Evolutionary conservation across 2,113 vertebrate species (phyloP), one percentile per base, ranked within the genome.

Genomic region (Amazona guildingii): DNA sequence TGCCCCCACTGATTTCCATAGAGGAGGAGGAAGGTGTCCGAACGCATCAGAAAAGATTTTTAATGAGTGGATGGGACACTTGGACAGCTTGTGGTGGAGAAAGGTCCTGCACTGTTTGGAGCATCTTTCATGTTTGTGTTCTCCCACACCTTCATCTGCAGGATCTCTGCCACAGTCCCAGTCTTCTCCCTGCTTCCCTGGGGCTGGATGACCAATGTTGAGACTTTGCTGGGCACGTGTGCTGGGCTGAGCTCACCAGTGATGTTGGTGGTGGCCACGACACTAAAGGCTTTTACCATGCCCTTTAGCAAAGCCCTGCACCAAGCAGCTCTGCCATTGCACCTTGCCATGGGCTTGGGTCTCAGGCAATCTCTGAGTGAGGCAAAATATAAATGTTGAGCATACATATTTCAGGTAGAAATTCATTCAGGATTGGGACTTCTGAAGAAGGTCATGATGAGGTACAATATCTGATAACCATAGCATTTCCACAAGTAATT

Each of bases 141-240:
- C 24, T 46, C 27, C 17, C 31, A 11, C 7, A 4, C 25, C 29
- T 83, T 61, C 10, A 6, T 18, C 35, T 41, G 29, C 18, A 25
- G 46, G 51, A 39, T 39, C 51, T 63, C 54, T 51, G 33, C 13
- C 33, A 39, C 0, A 0, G 2, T 84, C 41, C 64, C 15, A 15
- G 9, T 7, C 27, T 31, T 6, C 20, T 68, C 19, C 14, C 0
- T 3, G 20, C 4, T 37, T 69, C 29, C 43, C 20, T 1, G 14
- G 41, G 17, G 39, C 13, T 2, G 1, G 7, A 28, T 24, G 39
- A 33, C 17, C 6, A 5, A 11, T 28, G 25, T 1, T 49, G 68
- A 67, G 61, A 29, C 37, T 61, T 67, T 39, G 15, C 12, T 68
- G 69, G 33, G 37, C 14, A 12, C 0, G 1, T 57, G 10, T 17